These are phyloP conservation scores for Drosophila kanapiae DNA, from an alignment of 1,140 invertebrate species.

Conservation along the genomic window DNA sequence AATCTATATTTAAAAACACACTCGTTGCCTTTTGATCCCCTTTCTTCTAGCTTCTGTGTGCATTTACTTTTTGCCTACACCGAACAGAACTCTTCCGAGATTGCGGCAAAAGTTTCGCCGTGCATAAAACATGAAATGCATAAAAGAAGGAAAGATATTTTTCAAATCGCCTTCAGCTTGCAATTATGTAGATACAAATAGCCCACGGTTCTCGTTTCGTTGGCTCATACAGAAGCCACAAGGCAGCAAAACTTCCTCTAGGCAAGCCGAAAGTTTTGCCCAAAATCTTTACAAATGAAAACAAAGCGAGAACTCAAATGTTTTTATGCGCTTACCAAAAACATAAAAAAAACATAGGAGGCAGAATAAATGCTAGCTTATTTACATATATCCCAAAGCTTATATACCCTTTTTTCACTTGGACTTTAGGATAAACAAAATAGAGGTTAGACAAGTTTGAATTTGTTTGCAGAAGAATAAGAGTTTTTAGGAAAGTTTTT, in stretches of 20 bases:
- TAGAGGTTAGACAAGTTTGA: not conserved
- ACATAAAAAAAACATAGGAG: constrained; percentile 3
- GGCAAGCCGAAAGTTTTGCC: constrained; percentile 32
- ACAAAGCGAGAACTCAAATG: constrained; percentile 50
- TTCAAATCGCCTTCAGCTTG: constrained; percentile 36
- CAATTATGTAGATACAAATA: constrained; percentile 49
- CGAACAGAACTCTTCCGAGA: not conserved
- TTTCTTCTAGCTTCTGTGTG: not conserved
- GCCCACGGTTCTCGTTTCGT: constrained; percentile 4
- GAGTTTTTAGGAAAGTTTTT: too few relatives aligned
- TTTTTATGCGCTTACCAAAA: constrained; percentile 50
- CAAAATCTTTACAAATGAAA: constrained; percentile 39
- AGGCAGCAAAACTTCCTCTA: constrained; percentile 23
- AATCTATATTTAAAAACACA: not conserved
- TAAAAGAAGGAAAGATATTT: constrained; percentile 35
- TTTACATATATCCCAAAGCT: not conserved
- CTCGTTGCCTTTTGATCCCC: not conserved
- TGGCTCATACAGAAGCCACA: constrained; percentile 9
- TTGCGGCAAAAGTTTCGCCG: constrained; percentile 26
- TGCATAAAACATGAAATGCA: constrained; percentile 62
- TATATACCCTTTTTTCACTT: constrained; percentile 1
- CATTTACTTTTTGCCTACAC: constrained; percentile 4
- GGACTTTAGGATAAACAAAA: not conserved
- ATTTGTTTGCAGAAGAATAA: not conserved
- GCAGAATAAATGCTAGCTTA: constrained; percentile 8